Conservation (phyloP, 2,113 vertebrate species). For the Bagarius yarrelli region DNA sequence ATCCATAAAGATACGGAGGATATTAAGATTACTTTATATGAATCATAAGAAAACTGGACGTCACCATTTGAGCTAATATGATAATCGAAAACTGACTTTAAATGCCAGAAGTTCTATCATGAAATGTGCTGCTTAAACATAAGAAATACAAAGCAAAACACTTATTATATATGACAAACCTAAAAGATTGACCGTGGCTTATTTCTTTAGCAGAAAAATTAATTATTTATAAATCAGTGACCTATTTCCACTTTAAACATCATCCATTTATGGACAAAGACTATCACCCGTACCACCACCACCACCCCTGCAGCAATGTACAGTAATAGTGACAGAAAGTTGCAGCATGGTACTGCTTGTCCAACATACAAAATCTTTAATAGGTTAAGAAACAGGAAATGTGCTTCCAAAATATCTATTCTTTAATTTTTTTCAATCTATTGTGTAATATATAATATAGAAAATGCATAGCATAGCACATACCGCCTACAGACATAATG, state of each 20-base stretch:
- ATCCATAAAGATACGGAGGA: constrained; percentile 13
- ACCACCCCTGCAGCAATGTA: no score
- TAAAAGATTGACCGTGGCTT: not conserved
- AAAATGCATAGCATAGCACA: not conserved
- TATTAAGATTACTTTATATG: not conserved
- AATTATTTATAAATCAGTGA: not conserved
- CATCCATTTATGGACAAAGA: not conserved
- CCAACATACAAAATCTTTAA: not conserved
- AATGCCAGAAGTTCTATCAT: constrained; percentile 40
- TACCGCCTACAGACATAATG: not conserved
- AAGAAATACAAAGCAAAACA: not conserved
- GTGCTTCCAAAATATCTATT: not conserved
- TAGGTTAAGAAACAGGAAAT: not conserved
- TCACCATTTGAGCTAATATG: constrained; percentile 27
- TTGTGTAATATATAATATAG: not conserved
- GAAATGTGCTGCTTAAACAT: constrained; percentile 20
- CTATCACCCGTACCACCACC: no score
- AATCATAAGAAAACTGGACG: not conserved
- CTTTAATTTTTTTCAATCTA: not conserved
- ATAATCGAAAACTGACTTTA: constrained; percentile 45
- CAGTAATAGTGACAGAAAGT: not conserved
- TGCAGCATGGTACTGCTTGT: not conserved
- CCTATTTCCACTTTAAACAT: not conserved
- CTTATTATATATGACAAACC: not conserved
- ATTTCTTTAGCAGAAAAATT: not conserved